These are phyloP conservation scores for Agrochola macilenta DNA, from an alignment of 2,888 invertebrate species.

Conservation along the genomic window DNA sequence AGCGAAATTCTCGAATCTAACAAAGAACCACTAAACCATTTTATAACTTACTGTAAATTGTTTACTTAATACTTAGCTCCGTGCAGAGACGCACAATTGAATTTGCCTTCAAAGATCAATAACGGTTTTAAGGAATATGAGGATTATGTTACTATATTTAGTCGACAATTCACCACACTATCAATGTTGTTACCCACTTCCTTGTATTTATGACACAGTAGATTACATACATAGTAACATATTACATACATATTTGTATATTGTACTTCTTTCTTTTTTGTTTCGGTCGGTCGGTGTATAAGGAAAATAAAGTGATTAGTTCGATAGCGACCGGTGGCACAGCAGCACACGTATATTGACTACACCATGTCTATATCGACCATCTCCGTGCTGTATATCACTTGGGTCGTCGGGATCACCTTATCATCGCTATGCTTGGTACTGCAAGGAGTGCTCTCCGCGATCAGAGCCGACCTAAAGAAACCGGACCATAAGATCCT, in stretches of 20 bases:
- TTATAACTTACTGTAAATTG: too few relatives aligned
- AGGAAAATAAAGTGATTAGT: conserved; percentile 12
- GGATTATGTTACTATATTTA: not conserved
- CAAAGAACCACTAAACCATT: not conserved
- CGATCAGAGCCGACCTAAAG: conserved; percentile 71
- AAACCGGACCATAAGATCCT: conserved; percentile 79
- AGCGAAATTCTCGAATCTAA: not conserved
- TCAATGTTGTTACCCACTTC: not conserved
- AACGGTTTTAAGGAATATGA: not conserved
- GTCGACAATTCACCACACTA: not conserved
- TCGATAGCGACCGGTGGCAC: not conserved
- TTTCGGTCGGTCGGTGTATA: not conserved
- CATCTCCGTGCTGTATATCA: not conserved
- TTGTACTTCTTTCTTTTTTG: not conserved
- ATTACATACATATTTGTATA: not conserved
- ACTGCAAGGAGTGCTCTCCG: conserved; percentile 70
- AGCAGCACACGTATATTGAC: not conserved
- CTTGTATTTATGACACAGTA: not conserved
- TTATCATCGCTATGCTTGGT: conserved; percentile 71
- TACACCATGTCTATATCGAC: conserved; percentile 24
- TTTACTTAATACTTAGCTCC: too few relatives aligned
- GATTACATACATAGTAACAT: not conserved
- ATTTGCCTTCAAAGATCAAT: not conserved
- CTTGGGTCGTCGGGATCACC: conserved; percentile 75
- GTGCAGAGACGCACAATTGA: not conserved